Evolutionary conservation across 2,113 vertebrate species (phyloP).

Genomic region (Lathamus discolor): DNA sequence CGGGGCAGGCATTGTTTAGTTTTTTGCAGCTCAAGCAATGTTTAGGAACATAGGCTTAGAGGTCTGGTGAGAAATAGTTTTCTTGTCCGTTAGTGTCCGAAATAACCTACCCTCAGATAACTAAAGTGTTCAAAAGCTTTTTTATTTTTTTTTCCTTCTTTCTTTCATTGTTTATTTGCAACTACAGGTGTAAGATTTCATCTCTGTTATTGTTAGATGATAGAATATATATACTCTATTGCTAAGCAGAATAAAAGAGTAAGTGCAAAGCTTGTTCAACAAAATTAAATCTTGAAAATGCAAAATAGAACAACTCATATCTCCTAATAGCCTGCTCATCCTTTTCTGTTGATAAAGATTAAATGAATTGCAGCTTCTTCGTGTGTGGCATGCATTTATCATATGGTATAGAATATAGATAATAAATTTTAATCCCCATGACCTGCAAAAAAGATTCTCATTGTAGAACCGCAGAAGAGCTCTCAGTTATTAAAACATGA

Average conservation of each 20-base stretch:
- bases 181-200: background rate
- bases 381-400: background rate
- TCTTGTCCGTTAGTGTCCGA: background rate
- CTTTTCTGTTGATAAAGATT: background rate
- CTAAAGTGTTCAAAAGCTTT: background rate
- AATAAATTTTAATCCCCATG: background rate
- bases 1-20: background rate
- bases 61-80: background rate
- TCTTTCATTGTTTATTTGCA: background rate
- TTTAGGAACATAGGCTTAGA: background rate
- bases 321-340: background rate
- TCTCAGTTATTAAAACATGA: constrained; percentile 3
- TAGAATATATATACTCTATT: background rate
- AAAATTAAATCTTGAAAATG: background rate
- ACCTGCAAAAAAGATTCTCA: background rate
- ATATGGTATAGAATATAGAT: background rate
- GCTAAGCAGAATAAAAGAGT: background rate
- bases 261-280: background rate
- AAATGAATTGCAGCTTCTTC: background rate
- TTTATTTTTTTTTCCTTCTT: background rate
- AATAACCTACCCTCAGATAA: background rate
- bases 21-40: background rate
- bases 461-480: background rate
- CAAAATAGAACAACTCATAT: background rate
- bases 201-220: background rate